Conservation (phyloP, 2,113 vertebrate genomes). For the Prolemur simus region DNA sequence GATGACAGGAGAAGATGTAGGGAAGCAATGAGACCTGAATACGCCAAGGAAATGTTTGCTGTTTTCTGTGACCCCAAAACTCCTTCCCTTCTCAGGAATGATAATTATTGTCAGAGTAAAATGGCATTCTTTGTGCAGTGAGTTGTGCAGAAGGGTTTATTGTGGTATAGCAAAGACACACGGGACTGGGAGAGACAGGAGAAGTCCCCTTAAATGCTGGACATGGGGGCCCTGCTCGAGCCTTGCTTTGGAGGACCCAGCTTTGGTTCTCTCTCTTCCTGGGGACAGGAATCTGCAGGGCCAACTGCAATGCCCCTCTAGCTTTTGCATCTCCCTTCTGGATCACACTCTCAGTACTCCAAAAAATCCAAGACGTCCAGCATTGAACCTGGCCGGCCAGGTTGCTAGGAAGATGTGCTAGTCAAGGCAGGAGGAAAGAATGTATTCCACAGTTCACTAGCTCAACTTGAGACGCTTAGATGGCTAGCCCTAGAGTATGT, state of each 20-base stretch:
- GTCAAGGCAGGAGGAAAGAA: neutral
- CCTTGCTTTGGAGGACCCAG: neutral
- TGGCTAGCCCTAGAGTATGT: too few relatives aligned
- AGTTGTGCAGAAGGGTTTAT: neutral
- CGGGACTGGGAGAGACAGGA: neutral
- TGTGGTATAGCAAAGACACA: neutral
- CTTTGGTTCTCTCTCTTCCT: neutral
- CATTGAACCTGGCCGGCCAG: neutral
- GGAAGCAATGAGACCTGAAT: neutral
- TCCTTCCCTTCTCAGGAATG: neutral
- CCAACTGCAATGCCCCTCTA: neutral
- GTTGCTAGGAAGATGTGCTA: neutral
- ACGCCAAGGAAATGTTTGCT: neutral
- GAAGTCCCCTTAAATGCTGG: neutral
- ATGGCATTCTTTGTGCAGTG: neutral
- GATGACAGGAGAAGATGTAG: neutral
- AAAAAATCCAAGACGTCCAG: neutral
- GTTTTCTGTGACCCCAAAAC: neutral
- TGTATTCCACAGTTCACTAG: neutral
- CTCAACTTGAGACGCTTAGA: neutral
- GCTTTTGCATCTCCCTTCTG: neutral
- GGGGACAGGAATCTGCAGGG: neutral
- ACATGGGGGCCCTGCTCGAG: rapidly evolving
- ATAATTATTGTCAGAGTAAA: neutral
- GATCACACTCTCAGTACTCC: neutral